These are phyloP conservation scores for Linyphia triangularis DNA, from an alignment of 2,888 invertebrate species.

Conservation along the genomic window DNA sequence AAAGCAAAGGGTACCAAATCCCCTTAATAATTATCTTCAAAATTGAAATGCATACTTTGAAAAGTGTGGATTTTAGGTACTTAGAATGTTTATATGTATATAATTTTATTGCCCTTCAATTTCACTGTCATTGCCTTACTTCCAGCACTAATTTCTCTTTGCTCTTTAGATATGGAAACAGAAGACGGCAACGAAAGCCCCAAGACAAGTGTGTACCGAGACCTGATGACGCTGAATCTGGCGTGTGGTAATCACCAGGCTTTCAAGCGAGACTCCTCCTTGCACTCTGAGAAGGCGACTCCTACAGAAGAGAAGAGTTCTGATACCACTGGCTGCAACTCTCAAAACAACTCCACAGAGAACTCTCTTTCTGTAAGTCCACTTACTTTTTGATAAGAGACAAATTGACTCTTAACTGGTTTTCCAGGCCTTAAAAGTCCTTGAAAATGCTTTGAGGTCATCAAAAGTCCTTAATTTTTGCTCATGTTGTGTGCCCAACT, in stretches of 20 bases:
- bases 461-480: too few species aligned
- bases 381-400: too few species aligned
- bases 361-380: conserved; percentile 68
- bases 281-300: neutral
- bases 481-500: too few species aligned
- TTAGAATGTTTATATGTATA: neutral
- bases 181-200: conserved; percentile 73
- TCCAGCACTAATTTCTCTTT: neutral
- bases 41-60: too few species aligned
- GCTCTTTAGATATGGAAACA: conserved; percentile 70
- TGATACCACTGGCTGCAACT: neutral
- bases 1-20: too few species aligned
- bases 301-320: conserved; percentile 32
- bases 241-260: conserved; percentile 27
- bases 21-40: too few species aligned
- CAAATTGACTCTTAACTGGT: too few species aligned
- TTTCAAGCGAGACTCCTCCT: neutral
- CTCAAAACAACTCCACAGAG: conserved; percentile 22
- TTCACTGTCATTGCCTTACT: neutral
- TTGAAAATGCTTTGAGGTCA: too few species aligned
- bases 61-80: neutral
- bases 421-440: too few species aligned
- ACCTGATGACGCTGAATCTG: conserved; percentile 39
- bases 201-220: conserved; percentile 32
- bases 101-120: neutral